Base-by-base conservation (phyloP, 2,113 vertebrate genomes). In the Malurus elegans region DNA sequence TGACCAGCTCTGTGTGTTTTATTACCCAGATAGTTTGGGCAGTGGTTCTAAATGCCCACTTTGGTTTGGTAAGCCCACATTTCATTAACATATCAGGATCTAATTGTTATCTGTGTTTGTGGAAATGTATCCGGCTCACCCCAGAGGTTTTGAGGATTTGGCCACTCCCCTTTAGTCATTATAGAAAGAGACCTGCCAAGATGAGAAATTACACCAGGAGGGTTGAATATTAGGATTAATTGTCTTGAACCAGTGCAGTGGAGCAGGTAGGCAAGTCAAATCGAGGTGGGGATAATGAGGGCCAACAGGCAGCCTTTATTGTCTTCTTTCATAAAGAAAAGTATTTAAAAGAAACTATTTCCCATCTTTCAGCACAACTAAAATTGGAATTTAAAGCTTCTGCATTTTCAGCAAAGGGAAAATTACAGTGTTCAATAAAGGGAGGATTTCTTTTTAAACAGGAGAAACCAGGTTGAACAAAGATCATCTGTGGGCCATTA, bases 221-320 rank as follows among this genome's bases (percentile, higher is more conserved):
- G 97, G 96, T 97, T 98, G 98, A 98, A 99, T 99, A 99, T 99
- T 99, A 99, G 99, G 98, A 99, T 99, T 99, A 99, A 99, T 99
- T 99, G 99, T 99, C 98, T 99, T 98, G 98, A 99, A 98, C 98
- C 98, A 98, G 98, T 98, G 98, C 98, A 97, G 97, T 96, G 98
- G 98, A 99, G 98, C 99, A 98, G 98, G 98, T 98, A 98, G 97
- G 97, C 98, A 98, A 98, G 98, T 98, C 98, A 98, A 98, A 98
- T 98, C 79, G 97, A 98, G 98, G 98, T 98, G 98, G 96, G 98
- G 98, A 98, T 98, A 98, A 99, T 98, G 98, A 98, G 89, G 98
- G 96, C 98, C 98, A 97, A 98, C 96, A 97, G 98, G 97, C 97
- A 97, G 95, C 97, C 96, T 96, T 94, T 97, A 98, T 98, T 98